Percentiles rank a stretch among this genome's conserved stretches.
phyloP scores from a whole-genome alignment of 2,797 vertebrate species.

The Falco columbarius region DNA sequence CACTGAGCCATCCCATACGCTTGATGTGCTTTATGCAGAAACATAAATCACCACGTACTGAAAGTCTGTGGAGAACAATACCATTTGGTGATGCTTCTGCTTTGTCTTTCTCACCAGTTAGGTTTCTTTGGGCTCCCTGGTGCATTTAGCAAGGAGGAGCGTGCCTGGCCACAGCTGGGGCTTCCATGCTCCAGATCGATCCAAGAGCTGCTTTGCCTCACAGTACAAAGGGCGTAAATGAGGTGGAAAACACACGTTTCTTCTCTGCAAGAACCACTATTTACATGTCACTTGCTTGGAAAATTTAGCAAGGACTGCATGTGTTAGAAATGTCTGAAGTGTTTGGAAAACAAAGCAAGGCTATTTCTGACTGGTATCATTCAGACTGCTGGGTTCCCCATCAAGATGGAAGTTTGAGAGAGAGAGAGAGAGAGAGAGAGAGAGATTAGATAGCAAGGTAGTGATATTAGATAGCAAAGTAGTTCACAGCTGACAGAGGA shows the following conservation, averaged over 20 bases:
- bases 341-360: neutral
- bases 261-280: neutral
- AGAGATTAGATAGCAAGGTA: no score
- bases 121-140: neutral
- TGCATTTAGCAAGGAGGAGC: neutral
- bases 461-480: neutral
- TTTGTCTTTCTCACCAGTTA: neutral
- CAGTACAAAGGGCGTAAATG: neutral
- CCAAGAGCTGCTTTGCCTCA: neutral
- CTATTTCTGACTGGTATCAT: neutral
- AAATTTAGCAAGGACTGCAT: neutral
- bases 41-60: neutral
- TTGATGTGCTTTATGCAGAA: conserved; percentile 8
- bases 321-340: neutral
- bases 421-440: no score
- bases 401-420: neutral
- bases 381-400: neutral
- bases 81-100: neutral
- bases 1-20: neutral
- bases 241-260: neutral
- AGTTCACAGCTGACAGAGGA: neutral
- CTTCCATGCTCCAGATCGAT: neutral
- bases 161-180: neutral
- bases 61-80: neutral
- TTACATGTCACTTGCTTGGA: neutral